Conservation (phyloP, 2,888 invertebrate genomes). For the Carpatolechia fugitivella region DNA sequence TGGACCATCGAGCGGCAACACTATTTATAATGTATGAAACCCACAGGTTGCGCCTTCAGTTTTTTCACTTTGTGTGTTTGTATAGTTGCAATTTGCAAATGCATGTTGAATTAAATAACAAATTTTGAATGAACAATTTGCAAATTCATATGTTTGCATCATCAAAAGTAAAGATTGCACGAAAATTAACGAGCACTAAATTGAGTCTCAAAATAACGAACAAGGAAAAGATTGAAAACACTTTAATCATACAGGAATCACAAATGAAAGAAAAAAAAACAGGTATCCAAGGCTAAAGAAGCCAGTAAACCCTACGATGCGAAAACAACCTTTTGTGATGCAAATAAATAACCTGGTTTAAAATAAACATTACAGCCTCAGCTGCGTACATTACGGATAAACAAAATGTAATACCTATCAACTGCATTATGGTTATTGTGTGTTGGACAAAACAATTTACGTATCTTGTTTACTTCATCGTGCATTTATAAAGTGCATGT, state of each 20-base stretch:
- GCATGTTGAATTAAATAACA: no score
- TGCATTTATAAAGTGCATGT: no score
- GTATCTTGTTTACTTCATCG: no score
- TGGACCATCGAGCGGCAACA: no score
- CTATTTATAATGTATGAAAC: no score
- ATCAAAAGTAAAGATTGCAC: background rate
- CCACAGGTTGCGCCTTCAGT: no score
- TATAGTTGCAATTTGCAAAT: no score
- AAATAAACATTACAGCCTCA: background rate
- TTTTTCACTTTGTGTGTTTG: no score
- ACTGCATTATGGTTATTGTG: no score
- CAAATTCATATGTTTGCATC: background rate
- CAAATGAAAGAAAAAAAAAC: background rate
- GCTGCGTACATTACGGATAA: background rate
- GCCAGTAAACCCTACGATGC: background rate
- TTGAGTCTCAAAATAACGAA: conserved; percentile 5
- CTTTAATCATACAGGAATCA: background rate
- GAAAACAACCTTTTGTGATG: conserved; percentile 3
- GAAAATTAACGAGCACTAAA: background rate
- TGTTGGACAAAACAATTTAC: no score
- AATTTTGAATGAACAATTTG: no score
- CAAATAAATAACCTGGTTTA: background rate
- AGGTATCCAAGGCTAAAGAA: background rate
- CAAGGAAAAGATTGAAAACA: conserved; percentile 2
- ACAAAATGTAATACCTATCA: background rate